Base-by-base conservation (phyloP, 2,797 vertebrate species). In the Antennarius maculatus region DNA sequence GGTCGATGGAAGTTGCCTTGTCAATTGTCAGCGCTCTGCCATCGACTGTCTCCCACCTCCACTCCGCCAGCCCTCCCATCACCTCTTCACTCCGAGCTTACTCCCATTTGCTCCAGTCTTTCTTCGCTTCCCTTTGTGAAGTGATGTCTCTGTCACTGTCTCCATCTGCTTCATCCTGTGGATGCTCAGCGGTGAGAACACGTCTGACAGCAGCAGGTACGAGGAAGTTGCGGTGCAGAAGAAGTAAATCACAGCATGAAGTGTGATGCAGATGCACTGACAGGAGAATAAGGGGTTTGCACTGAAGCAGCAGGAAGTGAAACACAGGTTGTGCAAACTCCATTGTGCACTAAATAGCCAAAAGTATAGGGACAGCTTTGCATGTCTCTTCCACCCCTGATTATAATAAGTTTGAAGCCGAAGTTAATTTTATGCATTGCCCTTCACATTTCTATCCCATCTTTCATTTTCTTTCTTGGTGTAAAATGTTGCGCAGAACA, bases 1-100 rank as follows among this genome's bases (percentile, higher is more conserved):
- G 73, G 72, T 82, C 73, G 15, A 69, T 78, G 61, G 58, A 73
- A 82, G 75, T 81, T 70, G 63, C 63, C 66, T 74, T 78, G 66
- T 83, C 80, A 74, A 65, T 76, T 78, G 61, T 74, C 43, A 37
- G 60, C 45, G 28, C 71, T 43, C 15, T 53, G 42, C 69, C 62
- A 5, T 27, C 39, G 47, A 39, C 50, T 1, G 1, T 53, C 45
- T 51, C 48, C 27, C 17, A 41, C 57, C 41, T 53, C 54, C 53
- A 41, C 60, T 55, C 47, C 12, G 9, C 16, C 49, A n/a, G 4
- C 51, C 48, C 50, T 18, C 48, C 52, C 10, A 16, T 31, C 17
- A 53, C 43, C 29, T 5, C 4, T 16, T 31, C 17, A 42, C 48
- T 43, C 14, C 27, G n/a, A 23, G 14, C 34, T 5, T 42, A 51